Evolutionary conservation across 2,113 vertebrate genomes (phyloP).

Genomic region (Daboia siamensis): DNA sequence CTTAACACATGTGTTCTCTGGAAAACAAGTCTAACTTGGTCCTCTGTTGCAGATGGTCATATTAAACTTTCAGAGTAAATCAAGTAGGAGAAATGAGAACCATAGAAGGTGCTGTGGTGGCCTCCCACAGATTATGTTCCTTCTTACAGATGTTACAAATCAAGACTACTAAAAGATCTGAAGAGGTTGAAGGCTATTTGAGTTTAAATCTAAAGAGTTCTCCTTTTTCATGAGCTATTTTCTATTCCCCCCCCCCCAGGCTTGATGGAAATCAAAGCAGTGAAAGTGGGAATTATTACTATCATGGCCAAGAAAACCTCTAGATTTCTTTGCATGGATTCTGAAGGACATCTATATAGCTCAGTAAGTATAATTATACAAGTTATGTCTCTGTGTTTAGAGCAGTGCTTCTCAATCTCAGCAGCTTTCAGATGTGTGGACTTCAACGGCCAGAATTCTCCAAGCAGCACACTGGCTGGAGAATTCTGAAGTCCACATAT

Average conservation of each 20-base stretch:
- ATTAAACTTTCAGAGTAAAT: neutral
- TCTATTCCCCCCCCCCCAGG: constrained; percentile 9
- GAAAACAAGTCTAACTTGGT: neutral
- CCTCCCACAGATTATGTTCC: neutral
- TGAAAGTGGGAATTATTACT: constrained; percentile 38
- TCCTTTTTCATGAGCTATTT: neutral
- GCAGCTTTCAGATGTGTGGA: neutral
- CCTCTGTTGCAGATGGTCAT: neutral
- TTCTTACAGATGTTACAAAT: neutral
- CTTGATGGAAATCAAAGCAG: constrained; percentile 53
- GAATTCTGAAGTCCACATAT: neutral
- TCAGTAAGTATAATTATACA: constrained; percentile 31
- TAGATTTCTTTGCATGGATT: constrained; percentile 45
- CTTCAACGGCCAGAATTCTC: neutral
- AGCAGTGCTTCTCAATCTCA: neutral
- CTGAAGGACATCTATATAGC: constrained; percentile 38
- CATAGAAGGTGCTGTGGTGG: too few relatives aligned
- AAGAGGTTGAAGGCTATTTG: neutral
- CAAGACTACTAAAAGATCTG: too few relatives aligned
- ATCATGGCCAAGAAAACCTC: constrained; percentile 19
- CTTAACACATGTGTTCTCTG: neutral
- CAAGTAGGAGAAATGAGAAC: neutral
- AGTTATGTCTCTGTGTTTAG: neutral
- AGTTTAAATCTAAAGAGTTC: neutral
- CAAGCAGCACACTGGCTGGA: neutral